A percentile compares a stretch with the other conserved stretches of the same genome.
phyloP scores from a whole-genome alignment of 1,140 invertebrate genomes.

The Nomia melanderi region DNA sequence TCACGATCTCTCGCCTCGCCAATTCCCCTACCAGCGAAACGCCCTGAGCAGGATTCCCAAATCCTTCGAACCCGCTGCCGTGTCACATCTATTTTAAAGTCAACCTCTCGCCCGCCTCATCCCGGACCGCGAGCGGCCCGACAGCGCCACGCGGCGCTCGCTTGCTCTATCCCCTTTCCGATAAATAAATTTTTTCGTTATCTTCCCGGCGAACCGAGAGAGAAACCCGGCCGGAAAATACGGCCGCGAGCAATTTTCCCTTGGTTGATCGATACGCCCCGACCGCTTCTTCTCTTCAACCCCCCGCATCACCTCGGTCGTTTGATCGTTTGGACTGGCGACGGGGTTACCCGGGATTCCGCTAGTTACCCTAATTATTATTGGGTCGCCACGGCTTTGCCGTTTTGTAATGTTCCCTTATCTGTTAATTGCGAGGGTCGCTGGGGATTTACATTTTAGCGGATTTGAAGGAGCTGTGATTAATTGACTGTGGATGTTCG shows the following conservation, averaged over 20 bases:
- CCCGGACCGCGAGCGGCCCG: not conserved
- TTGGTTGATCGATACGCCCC: not conserved
- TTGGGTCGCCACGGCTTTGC: not conserved
- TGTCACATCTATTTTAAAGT: slow-evolving; percentile 25
- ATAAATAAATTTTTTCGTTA: slow-evolving; percentile 17
- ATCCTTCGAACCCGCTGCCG: slow-evolving; percentile 7
- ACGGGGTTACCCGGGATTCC: no score
- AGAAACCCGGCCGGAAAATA: not conserved
- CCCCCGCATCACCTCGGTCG: not conserved
- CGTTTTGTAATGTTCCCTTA: not conserved
- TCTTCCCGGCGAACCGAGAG: not conserved
- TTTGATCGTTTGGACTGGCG: not conserved
- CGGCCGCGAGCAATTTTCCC: not conserved
- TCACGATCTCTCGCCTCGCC: slow-evolving; percentile 14
- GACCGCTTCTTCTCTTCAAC: not conserved
- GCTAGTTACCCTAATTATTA: not conserved
- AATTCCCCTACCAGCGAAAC: not conserved
- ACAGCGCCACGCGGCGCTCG: not conserved
- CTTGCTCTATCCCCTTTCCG: not conserved
- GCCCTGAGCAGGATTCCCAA: slow-evolving; percentile 2
- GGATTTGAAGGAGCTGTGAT: no score
- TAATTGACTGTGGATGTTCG: no score
- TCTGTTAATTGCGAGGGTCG: no score
- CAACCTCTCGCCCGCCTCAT: slow-evolving; percentile 8
- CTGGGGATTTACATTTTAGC: no score